Percentiles rank a stretch among this genome's conserved stretches.
Conservation (phyloP, 1,140 invertebrate genomes). For the Drosophila willistoni region DNA sequence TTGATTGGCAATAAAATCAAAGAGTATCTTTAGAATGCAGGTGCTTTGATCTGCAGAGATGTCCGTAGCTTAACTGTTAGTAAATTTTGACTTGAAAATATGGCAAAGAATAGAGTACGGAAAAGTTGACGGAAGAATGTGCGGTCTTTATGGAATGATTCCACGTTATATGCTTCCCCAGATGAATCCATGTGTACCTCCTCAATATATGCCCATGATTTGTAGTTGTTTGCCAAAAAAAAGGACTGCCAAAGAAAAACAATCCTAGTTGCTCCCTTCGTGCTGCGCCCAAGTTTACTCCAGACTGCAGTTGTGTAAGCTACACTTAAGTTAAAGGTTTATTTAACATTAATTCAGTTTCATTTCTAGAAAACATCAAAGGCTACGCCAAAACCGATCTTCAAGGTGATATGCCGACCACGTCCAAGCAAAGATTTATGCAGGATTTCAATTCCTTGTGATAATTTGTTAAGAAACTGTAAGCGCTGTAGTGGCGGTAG, state of each 20-base stretch:
- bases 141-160: not conserved
- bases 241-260: not conserved
- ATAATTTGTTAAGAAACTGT: too few species aligned
- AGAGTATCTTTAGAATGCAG: too few species aligned
- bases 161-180: not conserved
- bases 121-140: too few species aligned
- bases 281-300: not conserved
- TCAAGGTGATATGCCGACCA: not conserved
- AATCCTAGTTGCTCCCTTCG: not conserved
- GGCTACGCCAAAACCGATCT: not conserved
- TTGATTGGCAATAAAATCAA: too few species aligned
- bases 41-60: too few species aligned
- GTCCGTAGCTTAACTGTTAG: too few species aligned
- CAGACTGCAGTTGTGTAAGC: constrained; percentile 3
- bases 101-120: too few species aligned
- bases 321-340: not conserved
- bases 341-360: not conserved
- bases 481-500: not conserved
- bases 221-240: constrained; percentile 3
- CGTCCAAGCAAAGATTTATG: not conserved
- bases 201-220: not conserved
- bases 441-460: not conserved
- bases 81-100: too few species aligned
- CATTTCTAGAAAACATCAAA: not conserved
- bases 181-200: not conserved